These are phyloP conservation scores for Lathronympha strigana DNA, from an alignment of 2,888 invertebrate species.

Conservation along the genomic window DNA sequence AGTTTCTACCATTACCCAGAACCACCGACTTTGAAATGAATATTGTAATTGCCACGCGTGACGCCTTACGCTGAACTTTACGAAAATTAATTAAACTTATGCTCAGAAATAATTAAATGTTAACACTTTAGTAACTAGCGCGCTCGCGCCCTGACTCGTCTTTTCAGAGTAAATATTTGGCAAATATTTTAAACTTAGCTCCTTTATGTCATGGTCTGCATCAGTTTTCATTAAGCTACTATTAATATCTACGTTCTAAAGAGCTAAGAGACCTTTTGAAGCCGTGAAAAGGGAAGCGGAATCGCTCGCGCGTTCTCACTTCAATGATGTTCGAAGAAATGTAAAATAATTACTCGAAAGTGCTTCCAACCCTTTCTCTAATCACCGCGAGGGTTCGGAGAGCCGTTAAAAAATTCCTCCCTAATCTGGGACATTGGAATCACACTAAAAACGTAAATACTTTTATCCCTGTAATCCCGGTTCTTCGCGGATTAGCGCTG, in stretches of 20 bases:
- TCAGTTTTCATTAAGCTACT: slow-evolving; percentile 23
- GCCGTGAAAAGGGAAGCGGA: slow-evolving; percentile 56
- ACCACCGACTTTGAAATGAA: slow-evolving; percentile 25
- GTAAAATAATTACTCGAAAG: slow-evolving; percentile 79
- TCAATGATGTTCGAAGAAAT: slow-evolving; percentile 67
- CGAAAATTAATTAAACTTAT: slow-evolving; percentile 62
- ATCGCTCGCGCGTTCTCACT: slow-evolving; percentile 53
- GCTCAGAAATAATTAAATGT: slow-evolving; percentile 53
- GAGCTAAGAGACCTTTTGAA: slow-evolving; percentile 39
- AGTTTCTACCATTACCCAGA: slow-evolving; percentile 29
- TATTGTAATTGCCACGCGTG: slow-evolving; percentile 32
- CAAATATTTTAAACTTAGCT: slow-evolving; percentile 25
- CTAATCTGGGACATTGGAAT: slow-evolving; percentile 76
- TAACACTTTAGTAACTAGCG: slow-evolving; percentile 49
- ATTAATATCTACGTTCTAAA: slow-evolving; percentile 8
- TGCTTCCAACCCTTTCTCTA: slow-evolving; percentile 77
- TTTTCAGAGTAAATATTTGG: slow-evolving; percentile 44
- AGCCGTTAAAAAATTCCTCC: slow-evolving; percentile 75
- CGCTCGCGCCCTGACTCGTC: slow-evolving; percentile 41
- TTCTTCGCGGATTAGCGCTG: slow-evolving; percentile 82
- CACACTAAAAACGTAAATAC: slow-evolving; percentile 80
- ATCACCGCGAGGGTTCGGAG: slow-evolving; percentile 68
- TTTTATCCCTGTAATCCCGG: slow-evolving; percentile 77
- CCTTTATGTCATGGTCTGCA: slow-evolving; percentile 9
- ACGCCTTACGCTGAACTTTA: slow-evolving; percentile 50